These are phyloP conservation scores for Drosophila anomelani DNA, from an alignment of 2,888 invertebrate genomes.

Conservation along the genomic window DNA sequence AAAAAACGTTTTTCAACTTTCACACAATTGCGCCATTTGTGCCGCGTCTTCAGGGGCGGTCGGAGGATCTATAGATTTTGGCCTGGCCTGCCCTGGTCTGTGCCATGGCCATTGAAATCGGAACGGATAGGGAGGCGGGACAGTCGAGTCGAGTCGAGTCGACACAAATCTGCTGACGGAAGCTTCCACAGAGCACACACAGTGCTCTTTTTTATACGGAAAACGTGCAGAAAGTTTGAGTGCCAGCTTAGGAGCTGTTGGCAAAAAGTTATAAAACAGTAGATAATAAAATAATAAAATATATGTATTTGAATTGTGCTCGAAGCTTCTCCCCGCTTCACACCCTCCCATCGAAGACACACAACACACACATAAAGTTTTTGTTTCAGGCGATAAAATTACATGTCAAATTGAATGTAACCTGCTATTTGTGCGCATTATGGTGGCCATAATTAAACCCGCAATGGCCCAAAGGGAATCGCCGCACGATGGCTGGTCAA, in stretches of 20 bases:
- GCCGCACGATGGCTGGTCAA: slow-evolving; percentile 69
- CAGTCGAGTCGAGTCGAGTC: slow-evolving; percentile 31
- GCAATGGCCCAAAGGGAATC: slow-evolving; percentile 32
- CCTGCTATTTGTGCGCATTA: slow-evolving; percentile 77
- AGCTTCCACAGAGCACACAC: slow-evolving; percentile 53
- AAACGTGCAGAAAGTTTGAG: slow-evolving; percentile 81
- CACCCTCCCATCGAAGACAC: slow-evolving; percentile 6
- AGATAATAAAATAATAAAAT: slow-evolving; percentile 79
- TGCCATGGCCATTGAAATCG: slow-evolving; percentile 12
- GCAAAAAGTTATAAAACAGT: slow-evolving; percentile 74
- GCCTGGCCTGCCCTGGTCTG: slow-evolving; percentile 6
- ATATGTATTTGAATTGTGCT: slow-evolving; percentile 75
- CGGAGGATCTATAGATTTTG: slow-evolving; percentile 21
- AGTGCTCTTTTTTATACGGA: slow-evolving; percentile 78
- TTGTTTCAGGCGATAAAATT: slow-evolving; percentile 71
- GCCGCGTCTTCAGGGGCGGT: slow-evolving; percentile 60
- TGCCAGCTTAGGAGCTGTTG: slow-evolving; percentile 69
- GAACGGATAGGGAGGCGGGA: slow-evolving; percentile 10
- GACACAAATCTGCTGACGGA: slow-evolving; percentile 77
- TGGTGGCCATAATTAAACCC: slow-evolving; percentile 71
- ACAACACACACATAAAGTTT: slow-evolving; percentile 48
- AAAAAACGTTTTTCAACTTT: slow-evolving; percentile 80
- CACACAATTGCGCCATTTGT: slow-evolving; percentile 81
- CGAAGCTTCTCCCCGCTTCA: slow-evolving; percentile 46
- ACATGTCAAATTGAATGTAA: slow-evolving; percentile 78